phyloP scores from a whole-genome alignment of 2,113 vertebrate genomes.

The Ceyx margarethae region DNA sequence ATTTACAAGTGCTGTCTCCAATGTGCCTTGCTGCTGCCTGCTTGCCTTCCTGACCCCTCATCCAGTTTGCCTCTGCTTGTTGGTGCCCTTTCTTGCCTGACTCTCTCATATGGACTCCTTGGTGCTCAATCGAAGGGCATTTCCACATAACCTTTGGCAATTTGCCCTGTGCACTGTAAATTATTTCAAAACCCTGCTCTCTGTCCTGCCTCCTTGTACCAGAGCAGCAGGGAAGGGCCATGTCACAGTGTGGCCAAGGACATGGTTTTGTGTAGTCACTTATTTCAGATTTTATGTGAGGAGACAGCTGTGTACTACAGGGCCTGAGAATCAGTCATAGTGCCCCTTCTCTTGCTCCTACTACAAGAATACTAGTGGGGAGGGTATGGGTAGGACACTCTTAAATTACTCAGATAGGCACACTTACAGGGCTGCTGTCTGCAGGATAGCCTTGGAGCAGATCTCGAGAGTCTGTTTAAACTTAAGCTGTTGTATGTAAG shows the following conservation, averaged over 20 bases:
- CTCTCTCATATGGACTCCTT: neutral
- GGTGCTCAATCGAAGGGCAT: neutral
- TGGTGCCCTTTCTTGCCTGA: neutral
- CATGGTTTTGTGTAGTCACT: neutral
- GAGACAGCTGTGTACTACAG: neutral
- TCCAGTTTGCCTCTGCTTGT: neutral
- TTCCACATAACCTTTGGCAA: neutral
- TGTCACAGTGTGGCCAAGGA: neutral
- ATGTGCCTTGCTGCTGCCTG: neutral
- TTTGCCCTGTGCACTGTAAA: neutral
- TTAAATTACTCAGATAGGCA: neutral
- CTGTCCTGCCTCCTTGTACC: neutral
- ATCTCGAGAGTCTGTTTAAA: neutral
- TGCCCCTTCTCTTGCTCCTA: neutral
- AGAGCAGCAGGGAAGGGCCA: neutral
- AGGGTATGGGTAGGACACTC: neutral
- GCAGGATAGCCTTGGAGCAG: neutral
- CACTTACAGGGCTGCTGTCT: neutral
- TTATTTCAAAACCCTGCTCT: neutral
- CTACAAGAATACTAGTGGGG: rapidly evolving
- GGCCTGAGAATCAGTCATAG: neutral
- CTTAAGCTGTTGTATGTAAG: neutral
- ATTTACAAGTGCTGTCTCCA: neutral
- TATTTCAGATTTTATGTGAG: neutral
- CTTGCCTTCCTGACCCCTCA: neutral